These are phyloP conservation scores for Trichacis sp. DNA, from an alignment of 2,888 invertebrate genomes.

Conservation along the genomic window DNA sequence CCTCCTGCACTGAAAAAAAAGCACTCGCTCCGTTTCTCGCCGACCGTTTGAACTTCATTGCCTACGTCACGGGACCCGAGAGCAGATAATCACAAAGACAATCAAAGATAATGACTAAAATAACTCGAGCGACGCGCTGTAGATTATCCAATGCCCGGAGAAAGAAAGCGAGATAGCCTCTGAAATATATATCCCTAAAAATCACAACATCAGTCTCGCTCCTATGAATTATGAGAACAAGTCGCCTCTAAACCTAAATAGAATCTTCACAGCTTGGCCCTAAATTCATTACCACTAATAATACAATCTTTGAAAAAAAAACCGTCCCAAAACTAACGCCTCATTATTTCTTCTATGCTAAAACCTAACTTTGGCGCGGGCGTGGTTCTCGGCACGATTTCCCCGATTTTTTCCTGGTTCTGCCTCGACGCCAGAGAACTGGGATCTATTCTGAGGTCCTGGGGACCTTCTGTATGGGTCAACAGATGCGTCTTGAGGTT, in stretches of 20 bases:
- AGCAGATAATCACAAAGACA: conserved; percentile 24
- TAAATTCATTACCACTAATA: background rate
- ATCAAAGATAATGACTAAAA: conserved; percentile 38
- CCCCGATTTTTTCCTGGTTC: conserved; percentile 45
- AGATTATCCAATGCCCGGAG: conserved; percentile 20
- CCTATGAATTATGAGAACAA: background rate
- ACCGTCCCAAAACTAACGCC: conserved; percentile 75
- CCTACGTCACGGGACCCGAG: conserved; percentile 2
- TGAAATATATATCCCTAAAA: background rate
- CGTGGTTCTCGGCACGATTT: conserved; percentile 38
- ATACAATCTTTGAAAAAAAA: background rate
- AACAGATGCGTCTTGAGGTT: conserved; percentile 91
- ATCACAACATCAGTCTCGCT: background rate
- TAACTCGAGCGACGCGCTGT: conserved; percentile 28
- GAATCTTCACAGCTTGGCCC: conserved; percentile 3
- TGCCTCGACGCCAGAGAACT: conserved; percentile 39
- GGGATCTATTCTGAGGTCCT: conserved; percentile 62
- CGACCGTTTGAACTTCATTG: conserved; percentile 30
- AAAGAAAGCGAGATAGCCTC: conserved; percentile 3
- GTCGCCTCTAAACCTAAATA: background rate
- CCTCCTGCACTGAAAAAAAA: no score
- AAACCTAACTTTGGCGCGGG: conserved; percentile 77
- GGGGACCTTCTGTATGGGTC: conserved; percentile 82
- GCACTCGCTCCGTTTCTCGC: no score
- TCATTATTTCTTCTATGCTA: conserved; percentile 91